Percentiles rank a stretch among this genome's conserved stretches.
phyloP scores from a whole-genome alignment of 2,888 invertebrate genomes.

The Busseola fusca region DNA sequence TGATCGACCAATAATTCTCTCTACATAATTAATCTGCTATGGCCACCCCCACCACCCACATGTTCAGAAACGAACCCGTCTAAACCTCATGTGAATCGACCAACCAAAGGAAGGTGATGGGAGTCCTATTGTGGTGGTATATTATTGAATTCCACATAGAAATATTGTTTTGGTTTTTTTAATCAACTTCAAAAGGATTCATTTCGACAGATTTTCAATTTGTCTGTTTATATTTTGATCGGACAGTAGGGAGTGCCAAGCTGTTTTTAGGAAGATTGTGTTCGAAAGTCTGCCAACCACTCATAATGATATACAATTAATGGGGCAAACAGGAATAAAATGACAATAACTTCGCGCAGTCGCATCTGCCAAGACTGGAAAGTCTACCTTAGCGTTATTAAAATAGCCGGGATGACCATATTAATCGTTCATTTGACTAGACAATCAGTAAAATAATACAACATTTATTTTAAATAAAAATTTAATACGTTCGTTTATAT shows the following conservation, averaged over 20 bases:
- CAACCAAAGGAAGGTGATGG: not conserved
- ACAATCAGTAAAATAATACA: conserved; percentile 20
- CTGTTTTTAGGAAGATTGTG: no score
- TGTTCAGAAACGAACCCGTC: not conserved
- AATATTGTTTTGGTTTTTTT: not conserved
- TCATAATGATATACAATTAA: not conserved
- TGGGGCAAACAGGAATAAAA: not conserved
- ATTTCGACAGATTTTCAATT: not conserved
- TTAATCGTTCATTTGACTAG: not conserved
- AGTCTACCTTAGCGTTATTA: not conserved
- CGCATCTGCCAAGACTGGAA: not conserved
- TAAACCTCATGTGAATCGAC: not conserved
- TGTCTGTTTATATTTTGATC: not conserved
- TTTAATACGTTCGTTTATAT: conserved; percentile 68
- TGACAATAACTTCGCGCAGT: not conserved
- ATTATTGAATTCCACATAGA: not conserved
- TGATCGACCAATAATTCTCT: not conserved
- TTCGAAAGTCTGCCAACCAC: not conserved
- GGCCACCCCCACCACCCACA: no score
- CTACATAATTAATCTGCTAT: not conserved
- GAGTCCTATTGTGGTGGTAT: not conserved
- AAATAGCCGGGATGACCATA: not conserved
- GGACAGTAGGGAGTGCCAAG: not conserved
- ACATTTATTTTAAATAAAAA: conserved; percentile 61
- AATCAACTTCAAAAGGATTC: not conserved